Conservation (phyloP, 2,797 vertebrate species). For the Enteromius radiatus region DNA sequence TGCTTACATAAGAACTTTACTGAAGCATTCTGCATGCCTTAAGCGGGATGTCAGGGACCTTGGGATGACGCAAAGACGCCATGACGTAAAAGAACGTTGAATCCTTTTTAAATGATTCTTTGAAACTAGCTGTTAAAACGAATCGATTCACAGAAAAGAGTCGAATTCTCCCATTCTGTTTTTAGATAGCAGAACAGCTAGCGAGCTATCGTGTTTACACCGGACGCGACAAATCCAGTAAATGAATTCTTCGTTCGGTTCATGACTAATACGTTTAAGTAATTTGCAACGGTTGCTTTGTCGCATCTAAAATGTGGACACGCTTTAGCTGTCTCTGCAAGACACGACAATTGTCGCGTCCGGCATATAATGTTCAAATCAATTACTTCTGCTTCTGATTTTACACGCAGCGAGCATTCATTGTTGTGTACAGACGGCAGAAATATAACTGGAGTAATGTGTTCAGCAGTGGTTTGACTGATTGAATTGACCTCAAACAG, state of each 20-base stretch:
- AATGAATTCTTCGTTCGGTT: neutral
- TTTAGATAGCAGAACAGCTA: neutral
- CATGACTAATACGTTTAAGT: neutral
- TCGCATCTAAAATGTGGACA: neutral
- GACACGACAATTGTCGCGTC: neutral
- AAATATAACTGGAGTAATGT: neutral
- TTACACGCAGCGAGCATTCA: neutral
- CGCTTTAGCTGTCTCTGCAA: neutral
- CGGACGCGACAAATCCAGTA: neutral
- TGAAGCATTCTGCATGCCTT: neutral
- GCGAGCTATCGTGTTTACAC: neutral
- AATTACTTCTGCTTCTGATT: neutral
- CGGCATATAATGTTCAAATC: neutral
- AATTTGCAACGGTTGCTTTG: neutral
- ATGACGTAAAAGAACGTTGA: neutral
- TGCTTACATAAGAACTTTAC: neutral
- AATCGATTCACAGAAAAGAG: neutral
- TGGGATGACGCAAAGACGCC: neutral
- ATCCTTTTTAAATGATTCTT: neutral
- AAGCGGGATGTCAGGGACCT: neutral
- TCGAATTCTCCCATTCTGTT: neutral
- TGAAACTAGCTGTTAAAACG: constrained; percentile 1
- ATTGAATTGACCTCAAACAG: neutral
- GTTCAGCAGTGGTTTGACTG: neutral
- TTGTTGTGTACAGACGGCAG: neutral